phyloP scores from a whole-genome alignment of 2,888 invertebrate genomes.

The Torymus texanus region DNA sequence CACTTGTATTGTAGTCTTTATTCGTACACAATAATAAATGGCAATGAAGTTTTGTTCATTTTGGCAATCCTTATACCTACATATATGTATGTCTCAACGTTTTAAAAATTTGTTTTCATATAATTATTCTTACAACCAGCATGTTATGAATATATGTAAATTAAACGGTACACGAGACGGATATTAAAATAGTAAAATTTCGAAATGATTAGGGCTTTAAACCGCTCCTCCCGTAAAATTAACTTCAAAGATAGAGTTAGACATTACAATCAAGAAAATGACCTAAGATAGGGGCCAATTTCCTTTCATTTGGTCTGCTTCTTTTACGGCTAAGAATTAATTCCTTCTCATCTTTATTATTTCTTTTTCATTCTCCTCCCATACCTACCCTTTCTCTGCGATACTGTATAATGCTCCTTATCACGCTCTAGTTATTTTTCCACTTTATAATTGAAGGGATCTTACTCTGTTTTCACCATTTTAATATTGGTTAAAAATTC shows the following conservation, averaged over 20 bases:
- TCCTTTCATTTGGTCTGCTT: constrained; percentile 50
- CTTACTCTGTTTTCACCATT: constrained; percentile 40
- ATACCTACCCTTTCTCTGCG: constrained; percentile 27
- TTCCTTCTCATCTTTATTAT: constrained; percentile 53
- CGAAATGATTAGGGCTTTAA: constrained; percentile 25
- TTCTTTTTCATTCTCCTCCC: constrained; percentile 54
- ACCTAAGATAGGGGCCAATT: constrained; percentile 54
- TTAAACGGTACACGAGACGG: background rate
- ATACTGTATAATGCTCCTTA: constrained; percentile 50
- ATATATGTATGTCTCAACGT: too few species aligned
- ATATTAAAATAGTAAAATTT: constrained; percentile 10
- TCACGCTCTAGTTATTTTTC: constrained; percentile 53
- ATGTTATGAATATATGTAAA: background rate
- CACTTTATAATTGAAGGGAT: constrained; percentile 45
- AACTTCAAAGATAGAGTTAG: constrained; percentile 46
- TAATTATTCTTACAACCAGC: too few species aligned
- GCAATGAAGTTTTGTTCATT: too few species aligned
- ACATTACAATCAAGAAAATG: constrained; percentile 52
- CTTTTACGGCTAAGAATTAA: constrained; percentile 47
- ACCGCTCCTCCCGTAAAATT: constrained; percentile 44
- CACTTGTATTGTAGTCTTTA: too few species aligned
- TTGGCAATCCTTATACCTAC: too few species aligned
- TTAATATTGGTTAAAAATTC: constrained; percentile 6
- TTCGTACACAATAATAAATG: too few species aligned
- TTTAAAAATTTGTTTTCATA: too few species aligned